phyloP scores from a whole-genome alignment of 2,888 invertebrate genomes.

The Choristoneura rosaceana region DNA sequence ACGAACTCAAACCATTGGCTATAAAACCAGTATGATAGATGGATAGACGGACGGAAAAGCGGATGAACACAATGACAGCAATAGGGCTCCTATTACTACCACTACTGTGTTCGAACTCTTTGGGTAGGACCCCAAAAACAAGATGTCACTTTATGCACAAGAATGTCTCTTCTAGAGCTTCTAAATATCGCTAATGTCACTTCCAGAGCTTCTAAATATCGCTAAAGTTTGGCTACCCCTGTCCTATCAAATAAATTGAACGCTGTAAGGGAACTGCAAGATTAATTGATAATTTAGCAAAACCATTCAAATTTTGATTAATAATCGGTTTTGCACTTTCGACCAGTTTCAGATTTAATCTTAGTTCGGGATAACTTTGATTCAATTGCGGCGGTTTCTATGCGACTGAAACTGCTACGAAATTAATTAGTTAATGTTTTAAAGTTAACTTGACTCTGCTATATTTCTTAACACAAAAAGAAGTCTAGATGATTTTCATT shows the following conservation, averaged over 20 bases:
- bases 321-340: slow-evolving; percentile 11
- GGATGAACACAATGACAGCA: too few species aligned
- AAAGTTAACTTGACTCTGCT: not conserved
- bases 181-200: too few species aligned
- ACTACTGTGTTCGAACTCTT: too few species aligned
- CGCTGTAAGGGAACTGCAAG: slow-evolving; percentile 8
- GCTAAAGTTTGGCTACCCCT: not conserved
- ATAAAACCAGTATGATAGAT: too few species aligned
- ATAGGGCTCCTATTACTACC: too few species aligned
- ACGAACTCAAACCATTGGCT: too few species aligned
- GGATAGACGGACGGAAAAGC: too few species aligned
- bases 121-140: too few species aligned
- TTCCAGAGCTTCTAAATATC: not conserved
- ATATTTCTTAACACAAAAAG: too few species aligned
- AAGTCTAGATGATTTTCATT: too few species aligned
- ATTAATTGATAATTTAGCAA: slow-evolving; percentile 25
- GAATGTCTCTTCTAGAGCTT: too few species aligned
- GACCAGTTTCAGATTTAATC: not conserved
- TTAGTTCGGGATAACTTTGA: not conserved
- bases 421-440: not conserved
- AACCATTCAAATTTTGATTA: slow-evolving; percentile 26
- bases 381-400: slow-evolving; percentile 2
- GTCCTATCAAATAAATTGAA: slow-evolving; percentile 13
- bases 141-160: too few species aligned
- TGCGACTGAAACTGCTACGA: not conserved